Base-by-base conservation (phyloP, 2,113 vertebrate genomes). In the Oryzias woworae region DNA sequence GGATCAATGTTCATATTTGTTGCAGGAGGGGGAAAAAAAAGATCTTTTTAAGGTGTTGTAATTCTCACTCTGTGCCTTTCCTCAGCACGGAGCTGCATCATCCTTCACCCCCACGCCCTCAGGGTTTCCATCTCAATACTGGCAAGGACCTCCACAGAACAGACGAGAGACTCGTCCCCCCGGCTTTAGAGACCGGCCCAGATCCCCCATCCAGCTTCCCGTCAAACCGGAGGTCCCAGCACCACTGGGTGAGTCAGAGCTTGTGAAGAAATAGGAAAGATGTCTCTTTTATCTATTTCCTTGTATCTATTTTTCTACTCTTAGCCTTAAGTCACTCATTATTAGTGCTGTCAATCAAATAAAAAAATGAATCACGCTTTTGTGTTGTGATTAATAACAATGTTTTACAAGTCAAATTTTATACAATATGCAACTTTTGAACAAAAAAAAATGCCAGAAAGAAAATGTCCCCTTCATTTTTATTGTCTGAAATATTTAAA, bases 91-190 rank as follows among this genome's bases (percentile, higher is more conserved):
- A 83, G 95, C 96, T 73, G 95, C 95, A 78, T 92, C 94, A 62
- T 92, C 94, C 81, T 98, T 95, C 79, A 92, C 94, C 68, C 96
- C 95, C 51, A 91, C 96, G 56, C 91, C 94, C 75, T 71, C 95
- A 73, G 93, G 93, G 74, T 98, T 98, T 93, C 96, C 94, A 68
- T 90, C 95, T 73, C 95, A 95, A 61, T 99, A 96, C 88, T 99
- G 96, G 96, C 95, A 96, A 88, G 96, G 96, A 71, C 96, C 96
- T 59, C 93, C 95, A 85, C 95, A 96, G 72, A 97, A 94, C 76
- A 93, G 96, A 87, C 94, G 96, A 79, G 97, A 99, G 73, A 87
- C 95, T 81, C 94, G 97, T 44, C 94, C 95, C 4, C 93, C 97
- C 0, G 86, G 75, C 17, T 96, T 98, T 85, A 92, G 97, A 87